Conservation (phyloP, 2,888 invertebrate genomes). For the Lycocerus yunnanus region DNA sequence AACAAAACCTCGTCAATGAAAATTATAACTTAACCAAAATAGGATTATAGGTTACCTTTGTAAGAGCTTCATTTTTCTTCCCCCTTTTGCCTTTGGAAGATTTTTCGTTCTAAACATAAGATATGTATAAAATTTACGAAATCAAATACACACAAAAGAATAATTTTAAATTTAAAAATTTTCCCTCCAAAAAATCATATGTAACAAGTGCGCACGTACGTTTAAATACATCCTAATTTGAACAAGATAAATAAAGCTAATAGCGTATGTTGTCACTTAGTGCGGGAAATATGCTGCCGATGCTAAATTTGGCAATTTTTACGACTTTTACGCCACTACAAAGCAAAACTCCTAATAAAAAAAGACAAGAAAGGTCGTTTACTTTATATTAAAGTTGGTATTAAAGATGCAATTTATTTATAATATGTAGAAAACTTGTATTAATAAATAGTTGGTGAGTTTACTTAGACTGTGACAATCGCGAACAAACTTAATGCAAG, state of each 20-base stretch:
- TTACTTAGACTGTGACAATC: constrained; percentile 47
- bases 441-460: constrained; percentile 6
- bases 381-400: not conserved
- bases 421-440: constrained; percentile 5
- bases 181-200: constrained; percentile 55
- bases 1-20: not conserved
- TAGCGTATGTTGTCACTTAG: constrained; percentile 31
- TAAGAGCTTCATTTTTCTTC: constrained; percentile 57
- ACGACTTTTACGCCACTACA: constrained; percentile 10
- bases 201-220: constrained; percentile 35
- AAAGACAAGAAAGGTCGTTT: not conserved
- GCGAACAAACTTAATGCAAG: not conserved
- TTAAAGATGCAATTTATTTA: not conserved
- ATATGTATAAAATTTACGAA: constrained; percentile 14
- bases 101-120: constrained; percentile 51
- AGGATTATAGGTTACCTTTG: constrained; percentile 51
- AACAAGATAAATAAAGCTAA: constrained; percentile 14
- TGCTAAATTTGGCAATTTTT: constrained; percentile 20
- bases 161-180: constrained; percentile 37
- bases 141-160: constrained; percentile 7
- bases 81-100: constrained; percentile 56
- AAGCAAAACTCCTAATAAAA: not conserved
- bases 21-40: not conserved
- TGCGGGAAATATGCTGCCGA: constrained; percentile 20
- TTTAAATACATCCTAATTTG: constrained; percentile 23